Conservation (phyloP, 2,888 invertebrate genomes). For the Cabera pusaria region DNA sequence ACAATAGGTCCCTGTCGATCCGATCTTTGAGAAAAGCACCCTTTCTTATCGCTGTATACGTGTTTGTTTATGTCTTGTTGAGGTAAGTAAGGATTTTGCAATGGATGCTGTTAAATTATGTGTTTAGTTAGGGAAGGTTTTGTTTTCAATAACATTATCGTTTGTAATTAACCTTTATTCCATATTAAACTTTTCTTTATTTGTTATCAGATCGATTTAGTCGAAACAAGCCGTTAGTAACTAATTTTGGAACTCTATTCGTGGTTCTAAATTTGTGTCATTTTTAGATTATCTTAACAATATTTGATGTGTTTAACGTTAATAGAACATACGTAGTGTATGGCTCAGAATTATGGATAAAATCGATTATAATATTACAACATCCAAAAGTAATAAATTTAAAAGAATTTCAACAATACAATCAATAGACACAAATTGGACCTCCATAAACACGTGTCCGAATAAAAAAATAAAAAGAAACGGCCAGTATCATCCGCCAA, state of each 20-base stretch:
- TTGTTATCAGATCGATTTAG: no score
- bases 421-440: constrained; percentile 76
- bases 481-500: constrained; percentile 36
- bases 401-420: constrained; percentile 47
- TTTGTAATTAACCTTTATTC: no score
- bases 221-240: no score
- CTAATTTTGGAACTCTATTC: no score
- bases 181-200: no score
- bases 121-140: constrained; percentile 13
- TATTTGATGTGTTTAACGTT: no score
- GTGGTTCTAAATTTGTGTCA: no score
- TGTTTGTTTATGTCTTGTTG: constrained; percentile 39
- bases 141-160: neutral
- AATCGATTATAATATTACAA: no score
- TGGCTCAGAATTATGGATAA: no score
- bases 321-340: no score
- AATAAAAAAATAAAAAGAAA: constrained; percentile 47
- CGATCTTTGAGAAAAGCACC: constrained; percentile 66
- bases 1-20: constrained; percentile 76
- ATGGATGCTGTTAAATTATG: constrained; percentile 22
- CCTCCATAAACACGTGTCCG: constrained; percentile 70
- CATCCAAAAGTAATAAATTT: constrained; percentile 48
- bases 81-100: constrained; percentile 28
- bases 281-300: no score
- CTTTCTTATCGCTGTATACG: constrained; percentile 66